Evolutionary conservation across 2,797 vertebrate genomes (phyloP).

Genomic region (Darevskia nairensis): DNA sequence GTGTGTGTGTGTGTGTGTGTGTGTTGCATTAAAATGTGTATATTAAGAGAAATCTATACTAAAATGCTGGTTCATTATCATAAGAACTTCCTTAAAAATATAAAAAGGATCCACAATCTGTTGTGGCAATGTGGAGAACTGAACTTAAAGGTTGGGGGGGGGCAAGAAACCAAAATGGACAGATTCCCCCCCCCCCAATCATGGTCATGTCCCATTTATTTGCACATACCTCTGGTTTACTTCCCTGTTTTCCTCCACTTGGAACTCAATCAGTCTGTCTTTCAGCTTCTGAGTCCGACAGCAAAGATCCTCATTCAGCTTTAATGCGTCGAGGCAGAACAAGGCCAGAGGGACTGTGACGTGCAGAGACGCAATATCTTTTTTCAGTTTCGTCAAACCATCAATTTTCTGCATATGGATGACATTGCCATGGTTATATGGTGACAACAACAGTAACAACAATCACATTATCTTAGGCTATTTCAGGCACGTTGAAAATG

Average conservation of each 20-base stretch:
- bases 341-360: conserved; percentile 86
- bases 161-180: no score
- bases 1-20: no score
- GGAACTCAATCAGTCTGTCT: conserved; percentile 81
- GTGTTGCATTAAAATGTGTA: no score
- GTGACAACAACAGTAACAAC: background rate
- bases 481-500: background rate
- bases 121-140: no score
- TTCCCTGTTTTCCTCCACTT: conserved; percentile 85
- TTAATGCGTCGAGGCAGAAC: conserved; percentile 86
- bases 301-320: conserved; percentile 87
- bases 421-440: background rate
- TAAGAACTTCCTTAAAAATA: no score
- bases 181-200: background rate
- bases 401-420: conserved; percentile 83
- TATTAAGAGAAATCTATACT: no score
- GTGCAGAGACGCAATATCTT: conserved; percentile 85
- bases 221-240: conserved; percentile 83
- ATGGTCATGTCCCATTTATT: background rate
- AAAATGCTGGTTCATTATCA: no score
- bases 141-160: no score
- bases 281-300: conserved; percentile 79
- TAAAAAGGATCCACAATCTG: no score
- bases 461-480: background rate
- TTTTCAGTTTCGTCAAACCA: conserved; percentile 77